Conservation (phyloP, 2,113 vertebrate species). For the Macrotis lagotis region DNA sequence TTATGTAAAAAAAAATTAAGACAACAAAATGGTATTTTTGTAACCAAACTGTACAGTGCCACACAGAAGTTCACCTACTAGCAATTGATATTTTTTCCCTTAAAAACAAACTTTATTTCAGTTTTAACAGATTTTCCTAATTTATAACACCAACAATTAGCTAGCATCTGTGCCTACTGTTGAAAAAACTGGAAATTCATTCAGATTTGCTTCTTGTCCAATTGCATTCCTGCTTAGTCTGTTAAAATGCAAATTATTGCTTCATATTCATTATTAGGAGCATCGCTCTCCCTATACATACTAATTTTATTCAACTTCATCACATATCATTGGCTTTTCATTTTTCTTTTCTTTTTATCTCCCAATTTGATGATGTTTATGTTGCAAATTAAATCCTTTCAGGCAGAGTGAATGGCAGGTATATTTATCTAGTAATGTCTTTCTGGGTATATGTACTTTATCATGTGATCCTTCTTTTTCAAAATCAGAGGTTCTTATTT, state of each 20-base stretch:
- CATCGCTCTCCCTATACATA: conserved; percentile 56
- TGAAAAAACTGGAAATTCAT: conserved; percentile 82
- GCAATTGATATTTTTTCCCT: conserved; percentile 21
- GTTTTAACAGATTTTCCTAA: conserved; percentile 72
- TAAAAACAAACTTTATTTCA: conserved; percentile 39
- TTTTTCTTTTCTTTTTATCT: conserved; percentile 13
- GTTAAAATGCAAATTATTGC: conserved; percentile 61
- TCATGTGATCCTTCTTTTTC: conserved; percentile 39
- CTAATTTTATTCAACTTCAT: conserved; percentile 60
- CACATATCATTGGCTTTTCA: conserved; percentile 51
- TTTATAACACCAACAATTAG: conserved; percentile 72
- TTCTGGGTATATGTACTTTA: conserved; percentile 48
- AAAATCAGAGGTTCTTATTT: conserved; percentile 51
- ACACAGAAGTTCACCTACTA: conserved; percentile 16
- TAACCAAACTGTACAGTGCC: neutral
- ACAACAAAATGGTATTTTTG: neutral
- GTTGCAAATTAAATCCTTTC: conserved; percentile 62
- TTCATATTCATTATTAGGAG: conserved; percentile 54
- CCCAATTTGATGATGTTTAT: conserved; percentile 40
- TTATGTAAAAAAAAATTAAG: conserved; percentile 33
- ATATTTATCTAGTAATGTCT: conserved; percentile 40
- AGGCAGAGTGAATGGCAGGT: conserved; percentile 7
- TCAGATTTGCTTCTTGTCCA: conserved; percentile 75
- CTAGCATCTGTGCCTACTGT: conserved; percentile 79
- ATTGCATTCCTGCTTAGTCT: conserved; percentile 69